These are phyloP conservation scores for Scaptomyza parva DNA, from an alignment of 2,888 invertebrate genomes.

Conservation along the genomic window DNA sequence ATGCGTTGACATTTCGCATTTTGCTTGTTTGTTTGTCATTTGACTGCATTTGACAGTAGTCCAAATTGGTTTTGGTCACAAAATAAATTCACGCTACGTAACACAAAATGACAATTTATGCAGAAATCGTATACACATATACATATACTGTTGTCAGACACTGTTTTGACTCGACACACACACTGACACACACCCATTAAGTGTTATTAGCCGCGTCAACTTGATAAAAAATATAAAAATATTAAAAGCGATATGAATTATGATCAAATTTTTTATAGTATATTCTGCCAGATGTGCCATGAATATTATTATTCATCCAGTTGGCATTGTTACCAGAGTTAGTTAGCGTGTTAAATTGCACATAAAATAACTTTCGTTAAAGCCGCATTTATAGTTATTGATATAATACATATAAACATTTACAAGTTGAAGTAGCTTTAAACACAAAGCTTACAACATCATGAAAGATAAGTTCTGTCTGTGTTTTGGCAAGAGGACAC, in stretches of 20 bases:
- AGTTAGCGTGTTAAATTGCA: too few species aligned
- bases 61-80: slow-evolving; percentile 44
- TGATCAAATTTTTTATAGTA: not conserved
- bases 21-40: slow-evolving; percentile 51
- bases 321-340: not conserved
- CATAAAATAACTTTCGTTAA: not conserved
- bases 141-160: not conserved
- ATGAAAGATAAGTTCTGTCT: too few species aligned
- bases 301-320: not conserved
- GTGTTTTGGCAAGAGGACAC: slow-evolving; percentile 2
- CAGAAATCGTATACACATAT: slow-evolving; percentile 7
- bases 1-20: slow-evolving; percentile 54
- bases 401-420: too few species aligned
- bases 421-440: too few species aligned
- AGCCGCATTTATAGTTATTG: not conserved
- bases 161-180: not conserved
- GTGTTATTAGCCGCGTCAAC: slow-evolving; percentile 6
- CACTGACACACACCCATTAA: not conserved
- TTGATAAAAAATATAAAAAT: not conserved
- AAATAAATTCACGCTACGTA: slow-evolving; percentile 52
- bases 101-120: slow-evolving; percentile 44
- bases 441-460: too few species aligned
- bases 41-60: slow-evolving; percentile 62
- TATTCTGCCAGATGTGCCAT: not conserved
- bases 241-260: not conserved